phyloP scores from a whole-genome alignment of 2,888 invertebrate species.

The Anthoptus insignis region DNA sequence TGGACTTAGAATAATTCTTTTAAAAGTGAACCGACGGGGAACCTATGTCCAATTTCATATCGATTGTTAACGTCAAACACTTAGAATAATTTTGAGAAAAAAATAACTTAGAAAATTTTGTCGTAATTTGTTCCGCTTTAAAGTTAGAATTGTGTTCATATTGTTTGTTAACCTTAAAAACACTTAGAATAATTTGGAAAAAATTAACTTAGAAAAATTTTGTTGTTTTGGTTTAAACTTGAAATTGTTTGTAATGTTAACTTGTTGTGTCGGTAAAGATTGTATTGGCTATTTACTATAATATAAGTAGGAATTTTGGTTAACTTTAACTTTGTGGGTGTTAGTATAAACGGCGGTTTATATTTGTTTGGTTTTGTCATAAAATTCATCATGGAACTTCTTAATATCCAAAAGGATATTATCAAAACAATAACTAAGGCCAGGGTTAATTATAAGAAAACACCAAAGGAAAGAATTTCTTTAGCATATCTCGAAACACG shows the following conservation, averaged over 20 bases:
- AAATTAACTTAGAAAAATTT: not conserved
- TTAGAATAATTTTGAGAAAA: not conserved
- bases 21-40: conserved; percentile 3
- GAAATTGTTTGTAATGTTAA: not conserved
- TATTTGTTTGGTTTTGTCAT: not conserved
- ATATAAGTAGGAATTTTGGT: not conserved
- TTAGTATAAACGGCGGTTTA: not conserved
- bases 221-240: too few species aligned
- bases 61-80: not conserved
- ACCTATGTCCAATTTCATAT: conserved; percentile 1
- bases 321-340: not conserved
- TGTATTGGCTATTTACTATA: not conserved
- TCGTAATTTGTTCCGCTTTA: not conserved
- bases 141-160: not conserved
- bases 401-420: not conserved
- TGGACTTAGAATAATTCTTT: not conserved
- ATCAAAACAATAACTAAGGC: not conserved
- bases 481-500: conserved; percentile 4
- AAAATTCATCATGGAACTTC: not conserved
- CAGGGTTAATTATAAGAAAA: conserved; percentile 16
- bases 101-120: not conserved
- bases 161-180: not conserved
- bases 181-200: not conserved
- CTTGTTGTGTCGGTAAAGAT: not conserved
- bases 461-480: conserved; percentile 15